Conservation (phyloP, 2,113 vertebrate species). For the Struthio camelus region DNA sequence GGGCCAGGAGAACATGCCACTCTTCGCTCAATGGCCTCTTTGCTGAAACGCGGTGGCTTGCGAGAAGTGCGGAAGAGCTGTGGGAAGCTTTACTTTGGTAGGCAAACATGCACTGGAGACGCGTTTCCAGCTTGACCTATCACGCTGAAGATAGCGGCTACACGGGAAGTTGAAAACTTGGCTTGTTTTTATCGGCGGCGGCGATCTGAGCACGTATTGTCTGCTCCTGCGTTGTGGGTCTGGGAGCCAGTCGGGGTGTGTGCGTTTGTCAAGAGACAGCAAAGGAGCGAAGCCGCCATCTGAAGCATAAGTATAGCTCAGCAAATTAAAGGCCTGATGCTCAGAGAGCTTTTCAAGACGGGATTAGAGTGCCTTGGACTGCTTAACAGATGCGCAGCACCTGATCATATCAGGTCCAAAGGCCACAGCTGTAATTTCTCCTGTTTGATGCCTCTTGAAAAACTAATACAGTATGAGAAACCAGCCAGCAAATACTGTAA, state of each 20-base stretch:
- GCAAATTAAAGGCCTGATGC: background rate
- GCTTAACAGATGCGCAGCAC: background rate
- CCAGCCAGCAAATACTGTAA: background rate
- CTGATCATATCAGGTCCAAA: background rate
- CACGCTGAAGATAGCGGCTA: background rate
- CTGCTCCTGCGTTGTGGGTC: background rate
- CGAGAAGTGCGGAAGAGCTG: background rate
- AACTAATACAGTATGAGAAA: background rate
- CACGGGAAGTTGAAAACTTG: background rate
- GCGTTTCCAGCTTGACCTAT: background rate
- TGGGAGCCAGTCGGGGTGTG: background rate
- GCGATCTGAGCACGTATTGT: background rate
- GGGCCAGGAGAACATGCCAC: background rate
- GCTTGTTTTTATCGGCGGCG: background rate
- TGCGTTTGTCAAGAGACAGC: fast-evolving
- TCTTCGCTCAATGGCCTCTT: constrained; percentile 38
- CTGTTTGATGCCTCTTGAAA: background rate
- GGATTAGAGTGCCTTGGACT: background rate
- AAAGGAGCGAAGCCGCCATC: background rate
- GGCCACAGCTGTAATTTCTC: background rate
- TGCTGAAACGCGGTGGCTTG: background rate
- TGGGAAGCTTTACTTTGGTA: background rate
- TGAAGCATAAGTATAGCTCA: background rate
- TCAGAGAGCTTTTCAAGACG: background rate
- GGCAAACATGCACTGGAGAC: background rate